These are phyloP conservation scores for Ashinkailepas kermadecensis DNA, from an alignment of 2,888 invertebrate genomes.

Conservation along the genomic window DNA sequence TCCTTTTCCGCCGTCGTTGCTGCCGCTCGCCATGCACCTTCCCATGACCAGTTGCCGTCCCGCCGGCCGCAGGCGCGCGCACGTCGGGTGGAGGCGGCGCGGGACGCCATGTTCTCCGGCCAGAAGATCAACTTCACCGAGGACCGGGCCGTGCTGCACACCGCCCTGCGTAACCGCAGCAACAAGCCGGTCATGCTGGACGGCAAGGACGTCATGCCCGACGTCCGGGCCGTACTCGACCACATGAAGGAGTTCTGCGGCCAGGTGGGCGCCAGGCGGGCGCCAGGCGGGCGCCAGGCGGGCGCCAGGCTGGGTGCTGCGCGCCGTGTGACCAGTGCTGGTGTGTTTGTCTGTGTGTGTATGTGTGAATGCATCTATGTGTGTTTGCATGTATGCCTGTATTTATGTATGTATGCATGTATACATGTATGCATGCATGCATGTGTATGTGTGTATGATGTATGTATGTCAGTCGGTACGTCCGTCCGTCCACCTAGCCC, in stretches of 20 bases:
- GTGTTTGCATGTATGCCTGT: too few species aligned
- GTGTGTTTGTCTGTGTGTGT: too few species aligned
- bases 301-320: not conserved
- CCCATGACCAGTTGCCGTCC: not conserved
- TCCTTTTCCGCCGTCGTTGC: not conserved
- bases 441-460: too few species aligned
- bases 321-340: too few species aligned
- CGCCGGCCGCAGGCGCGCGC: conserved; percentile 50
- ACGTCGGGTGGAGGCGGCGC: conserved; percentile 72
- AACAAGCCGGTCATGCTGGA: conserved; percentile 72
- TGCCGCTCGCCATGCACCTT: not conserved
- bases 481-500: too few species aligned
- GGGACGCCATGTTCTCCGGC: conserved; percentile 88
- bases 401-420: too few species aligned
- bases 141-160: conserved; percentile 87
- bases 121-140: conserved; percentile 97
- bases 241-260: conserved; percentile 67
- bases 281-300: too few species aligned
- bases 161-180: conserved; percentile 80
- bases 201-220: conserved; percentile 84
- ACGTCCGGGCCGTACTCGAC: conserved; percentile 77
- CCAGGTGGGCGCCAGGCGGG: conserved; percentile 27
- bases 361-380: too few species aligned
- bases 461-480: too few species aligned
- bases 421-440: too few species aligned